Conservation (phyloP, 2,797 vertebrate species). For the Taeniopygia guttata region DNA sequence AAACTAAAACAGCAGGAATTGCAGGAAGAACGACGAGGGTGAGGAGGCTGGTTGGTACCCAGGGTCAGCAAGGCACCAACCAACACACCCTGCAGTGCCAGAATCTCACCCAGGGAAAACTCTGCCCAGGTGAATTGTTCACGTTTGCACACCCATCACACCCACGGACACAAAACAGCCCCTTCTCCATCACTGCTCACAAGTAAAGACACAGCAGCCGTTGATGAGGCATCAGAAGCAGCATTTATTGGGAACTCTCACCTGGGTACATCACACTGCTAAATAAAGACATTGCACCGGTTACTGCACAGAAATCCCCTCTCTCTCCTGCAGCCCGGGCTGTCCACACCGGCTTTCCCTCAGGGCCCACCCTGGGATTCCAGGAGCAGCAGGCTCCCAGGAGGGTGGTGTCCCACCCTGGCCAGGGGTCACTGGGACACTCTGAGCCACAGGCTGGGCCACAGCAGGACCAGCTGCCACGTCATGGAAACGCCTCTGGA, state of each 20-base stretch:
- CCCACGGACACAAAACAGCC: accelerated
- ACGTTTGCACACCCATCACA: background rate
- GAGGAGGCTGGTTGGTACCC: background rate
- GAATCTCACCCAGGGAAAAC: background rate
- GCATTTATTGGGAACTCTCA: slow-evolving; percentile 72
- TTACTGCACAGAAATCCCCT: slow-evolving; percentile 32
- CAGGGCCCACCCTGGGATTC: background rate
- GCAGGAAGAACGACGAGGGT: background rate
- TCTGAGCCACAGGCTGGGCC: background rate
- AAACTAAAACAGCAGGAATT: slow-evolving; percentile 66
- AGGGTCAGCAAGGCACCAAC: background rate
- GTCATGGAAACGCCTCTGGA: accelerated
- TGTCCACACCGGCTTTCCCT: background rate
- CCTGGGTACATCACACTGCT: slow-evolving; percentile 50
- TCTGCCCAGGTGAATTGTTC: background rate
- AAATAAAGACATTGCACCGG: slow-evolving; percentile 5
- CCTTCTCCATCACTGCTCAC: background rate
- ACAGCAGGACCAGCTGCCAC: background rate
- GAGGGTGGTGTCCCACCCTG: background rate
- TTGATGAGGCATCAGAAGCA: slow-evolving; percentile 37
- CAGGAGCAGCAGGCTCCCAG: background rate
- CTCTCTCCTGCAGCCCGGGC: background rate
- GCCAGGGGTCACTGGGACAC: background rate
- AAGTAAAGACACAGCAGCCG: slow-evolving; percentile 60
- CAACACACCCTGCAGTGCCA: background rate